A percentile compares a stretch with the other conserved stretches of the same genome.
Evolutionary conservation across 2,113 vertebrate genomes (phyloP).

Genomic region (Erpornis zantholeuca): DNA sequence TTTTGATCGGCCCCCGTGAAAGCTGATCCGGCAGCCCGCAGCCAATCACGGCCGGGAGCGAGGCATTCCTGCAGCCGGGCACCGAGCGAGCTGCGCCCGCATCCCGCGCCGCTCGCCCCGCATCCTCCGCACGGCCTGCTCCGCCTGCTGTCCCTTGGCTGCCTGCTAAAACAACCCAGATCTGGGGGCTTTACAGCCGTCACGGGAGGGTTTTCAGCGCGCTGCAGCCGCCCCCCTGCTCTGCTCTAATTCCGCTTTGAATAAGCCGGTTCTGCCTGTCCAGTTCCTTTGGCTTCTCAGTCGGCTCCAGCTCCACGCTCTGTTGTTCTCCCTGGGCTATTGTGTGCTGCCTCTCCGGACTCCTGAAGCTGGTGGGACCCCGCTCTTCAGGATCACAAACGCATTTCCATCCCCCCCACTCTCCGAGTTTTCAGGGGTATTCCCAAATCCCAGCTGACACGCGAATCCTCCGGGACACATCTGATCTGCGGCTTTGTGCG

Average conservation of each 20-base stretch:
- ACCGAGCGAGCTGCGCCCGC: not conserved
- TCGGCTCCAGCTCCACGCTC: not conserved
- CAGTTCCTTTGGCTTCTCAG: not conserved
- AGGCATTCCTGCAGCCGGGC: slow-evolving; percentile 65
- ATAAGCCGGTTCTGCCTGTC: slow-evolving; percentile 19
- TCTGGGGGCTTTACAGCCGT: not conserved
- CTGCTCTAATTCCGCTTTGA: not conserved
- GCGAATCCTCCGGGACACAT: not conserved
- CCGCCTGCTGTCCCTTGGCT: not conserved
- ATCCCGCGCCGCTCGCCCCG: not conserved
- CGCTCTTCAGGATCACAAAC: not conserved
- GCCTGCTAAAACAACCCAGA: not conserved
- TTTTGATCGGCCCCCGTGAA: slow-evolving; percentile 63
- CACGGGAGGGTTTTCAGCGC: not conserved
- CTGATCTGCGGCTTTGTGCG: not conserved
- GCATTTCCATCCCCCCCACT: not conserved
- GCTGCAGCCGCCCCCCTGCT: not conserved
- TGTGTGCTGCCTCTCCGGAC: not conserved
- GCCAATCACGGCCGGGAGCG: slow-evolving; percentile 52
- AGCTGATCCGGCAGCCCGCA: slow-evolving; percentile 55
- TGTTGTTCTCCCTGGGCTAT: not conserved
- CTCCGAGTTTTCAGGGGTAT: not conserved
- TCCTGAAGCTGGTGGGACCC: not conserved
- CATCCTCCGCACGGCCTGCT: not conserved
- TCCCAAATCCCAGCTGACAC: not conserved